Percentiles rank a stretch among this genome's conserved stretches.
phyloP scores from a whole-genome alignment of 2,888 invertebrate genomes.

The Diaprepes abbreviatus region DNA sequence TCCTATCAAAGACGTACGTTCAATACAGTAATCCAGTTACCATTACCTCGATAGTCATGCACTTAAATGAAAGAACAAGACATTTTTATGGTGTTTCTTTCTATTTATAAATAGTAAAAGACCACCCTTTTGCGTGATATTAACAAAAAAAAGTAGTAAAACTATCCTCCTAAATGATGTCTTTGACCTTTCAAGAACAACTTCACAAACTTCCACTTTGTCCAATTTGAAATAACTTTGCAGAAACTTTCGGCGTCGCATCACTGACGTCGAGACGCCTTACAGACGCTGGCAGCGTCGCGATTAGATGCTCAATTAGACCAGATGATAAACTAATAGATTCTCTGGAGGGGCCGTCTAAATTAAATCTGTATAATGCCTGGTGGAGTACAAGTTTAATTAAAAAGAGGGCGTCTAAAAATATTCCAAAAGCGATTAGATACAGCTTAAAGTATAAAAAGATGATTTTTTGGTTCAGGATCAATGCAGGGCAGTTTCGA shows the following conservation, averaged over 20 bases:
- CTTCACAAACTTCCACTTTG: slow-evolving; percentile 14
- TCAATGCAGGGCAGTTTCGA: no score
- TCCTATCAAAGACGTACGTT: no score
- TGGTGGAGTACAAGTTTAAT: slow-evolving; percentile 20
- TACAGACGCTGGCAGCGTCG: slow-evolving; percentile 40
- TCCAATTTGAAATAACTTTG: slow-evolving; percentile 41
- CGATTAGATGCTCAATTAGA: slow-evolving; percentile 51
- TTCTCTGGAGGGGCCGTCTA: slow-evolving; percentile 28
- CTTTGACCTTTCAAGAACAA: slow-evolving; percentile 30
- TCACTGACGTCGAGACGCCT: slow-evolving; percentile 40
- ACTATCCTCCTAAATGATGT: slow-evolving; percentile 11
- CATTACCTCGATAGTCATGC: no score
- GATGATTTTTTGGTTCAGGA: no score
- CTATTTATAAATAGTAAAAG: no score
- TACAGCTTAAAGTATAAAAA: no score
- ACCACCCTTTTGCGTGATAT: no score
- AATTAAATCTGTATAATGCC: slow-evolving; percentile 38
- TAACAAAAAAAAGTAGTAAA: neutral
- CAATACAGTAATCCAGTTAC: no score
- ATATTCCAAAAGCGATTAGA: no score
- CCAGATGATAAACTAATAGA: slow-evolving; percentile 48
- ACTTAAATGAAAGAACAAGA: no score
- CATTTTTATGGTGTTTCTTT: no score
- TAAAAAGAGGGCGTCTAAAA: neutral
- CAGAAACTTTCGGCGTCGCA: slow-evolving; percentile 36